Evolutionary conservation across 2,888 invertebrate species (phyloP).

Genomic region (Ecdyonurus torrentis): DNA sequence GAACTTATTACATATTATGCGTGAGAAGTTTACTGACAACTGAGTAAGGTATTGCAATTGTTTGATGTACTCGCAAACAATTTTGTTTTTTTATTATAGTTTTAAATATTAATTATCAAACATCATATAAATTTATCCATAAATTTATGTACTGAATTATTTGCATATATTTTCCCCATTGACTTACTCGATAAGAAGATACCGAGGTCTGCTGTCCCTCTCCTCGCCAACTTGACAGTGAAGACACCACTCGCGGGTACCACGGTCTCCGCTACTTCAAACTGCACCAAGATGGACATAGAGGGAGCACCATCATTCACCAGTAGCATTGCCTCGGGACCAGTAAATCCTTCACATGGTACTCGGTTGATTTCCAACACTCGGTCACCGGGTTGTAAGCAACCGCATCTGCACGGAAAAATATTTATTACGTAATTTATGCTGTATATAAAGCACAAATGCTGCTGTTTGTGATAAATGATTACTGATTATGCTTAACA

Average conservation of each 20-base stretch:
- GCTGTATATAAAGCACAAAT: too few species aligned
- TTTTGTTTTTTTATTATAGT: not conserved
- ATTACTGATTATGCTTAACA: too few species aligned
- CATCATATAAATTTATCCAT: not conserved
- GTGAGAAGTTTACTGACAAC: too few species aligned
- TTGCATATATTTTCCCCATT: not conserved
- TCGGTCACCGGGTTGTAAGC: slow-evolving; percentile 63
- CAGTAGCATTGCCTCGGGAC: not conserved
- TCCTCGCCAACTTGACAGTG: slow-evolving; percentile 64
- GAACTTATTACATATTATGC: too few species aligned
- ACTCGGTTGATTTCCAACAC: slow-evolving; percentile 67
- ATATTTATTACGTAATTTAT: too few species aligned
- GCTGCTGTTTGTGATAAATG: too few species aligned
- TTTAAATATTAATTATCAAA: slow-evolving; percentile 8
- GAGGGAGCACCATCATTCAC: slow-evolving; percentile 19
- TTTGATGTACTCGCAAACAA: too few species aligned
- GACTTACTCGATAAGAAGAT: slow-evolving; percentile 66
- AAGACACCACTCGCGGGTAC: slow-evolving; percentile 83
- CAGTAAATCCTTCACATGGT: slow-evolving; percentile 14
- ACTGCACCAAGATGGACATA: slow-evolving; percentile 67
- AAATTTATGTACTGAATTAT: not conserved
- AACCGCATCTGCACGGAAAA: slow-evolving; percentile 50
- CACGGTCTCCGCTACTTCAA: slow-evolving; percentile 81
- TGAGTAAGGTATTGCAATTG: too few species aligned
- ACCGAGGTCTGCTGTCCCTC: slow-evolving; percentile 56